Evolutionary conservation across 1,140 invertebrate species (phyloP).

Genomic region (Drosophila erecta): DNA sequence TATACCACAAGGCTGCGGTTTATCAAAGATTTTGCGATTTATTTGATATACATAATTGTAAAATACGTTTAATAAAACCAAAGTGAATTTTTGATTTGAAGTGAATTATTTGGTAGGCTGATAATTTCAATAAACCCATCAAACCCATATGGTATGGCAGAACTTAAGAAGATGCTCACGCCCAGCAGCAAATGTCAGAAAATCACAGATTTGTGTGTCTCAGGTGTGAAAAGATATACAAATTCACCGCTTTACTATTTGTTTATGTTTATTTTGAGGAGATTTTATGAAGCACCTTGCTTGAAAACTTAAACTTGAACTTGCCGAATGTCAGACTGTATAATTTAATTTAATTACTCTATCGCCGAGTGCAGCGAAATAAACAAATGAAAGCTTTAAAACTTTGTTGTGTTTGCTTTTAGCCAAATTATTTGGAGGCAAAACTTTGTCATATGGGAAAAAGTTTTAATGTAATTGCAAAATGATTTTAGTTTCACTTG

Average conservation of each 20-base stretch:
- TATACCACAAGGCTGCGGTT: conserved; percentile 18
- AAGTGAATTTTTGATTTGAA: conserved; percentile 1
- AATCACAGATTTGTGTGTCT: conserved; percentile 52
- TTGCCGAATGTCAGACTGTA: conserved; percentile 47
- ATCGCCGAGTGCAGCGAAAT: conserved; percentile 28
- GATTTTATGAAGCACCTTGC: conserved; percentile 38
- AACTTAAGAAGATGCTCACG: conserved; percentile 23
- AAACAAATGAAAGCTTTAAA: conserved; percentile 44
- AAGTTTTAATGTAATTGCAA: conserved; percentile 44
- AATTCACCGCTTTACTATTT: conserved; percentile 7
- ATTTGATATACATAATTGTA: conserved; percentile 1
- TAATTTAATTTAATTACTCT: conserved; percentile 66
- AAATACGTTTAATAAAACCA: conserved; percentile 28
- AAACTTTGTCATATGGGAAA: conserved; percentile 49
- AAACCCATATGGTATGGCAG: background rate
- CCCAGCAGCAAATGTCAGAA: background rate
- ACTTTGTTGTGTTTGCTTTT: conserved; percentile 34
- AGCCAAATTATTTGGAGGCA: conserved; percentile 46
- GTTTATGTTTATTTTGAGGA: conserved; percentile 54
- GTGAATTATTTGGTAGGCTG: background rate
- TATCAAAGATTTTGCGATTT: background rate
- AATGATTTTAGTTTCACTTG: conserved; percentile 18
- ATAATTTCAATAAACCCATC: background rate
- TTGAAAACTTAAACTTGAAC: conserved; percentile 69
- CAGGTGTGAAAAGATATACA: conserved; percentile 57